Evolutionary conservation across 2,797 vertebrate species (phyloP).

Genomic region (Rhinichthys osculus): DNA sequence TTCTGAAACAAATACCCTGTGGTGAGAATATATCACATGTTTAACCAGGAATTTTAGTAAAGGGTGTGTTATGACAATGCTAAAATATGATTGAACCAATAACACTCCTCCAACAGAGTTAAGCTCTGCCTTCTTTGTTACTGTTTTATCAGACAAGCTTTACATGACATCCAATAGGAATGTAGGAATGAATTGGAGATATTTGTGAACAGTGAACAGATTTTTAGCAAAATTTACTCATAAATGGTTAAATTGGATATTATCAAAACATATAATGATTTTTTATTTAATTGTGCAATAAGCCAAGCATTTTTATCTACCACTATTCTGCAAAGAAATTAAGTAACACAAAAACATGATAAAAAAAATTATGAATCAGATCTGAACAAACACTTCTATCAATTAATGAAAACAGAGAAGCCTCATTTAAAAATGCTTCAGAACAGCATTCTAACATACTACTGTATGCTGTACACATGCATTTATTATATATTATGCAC

Average conservation of each 20-base stretch:
- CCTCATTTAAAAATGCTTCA: neutral
- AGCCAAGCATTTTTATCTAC: neutral
- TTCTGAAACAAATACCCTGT: neutral
- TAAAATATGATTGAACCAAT: slow-evolving; percentile 13
- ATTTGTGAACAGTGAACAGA: neutral
- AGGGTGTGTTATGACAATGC: neutral
- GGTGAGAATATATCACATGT: neutral
- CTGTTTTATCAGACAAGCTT: neutral
- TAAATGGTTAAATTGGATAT: neutral
- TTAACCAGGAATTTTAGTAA: neutral
- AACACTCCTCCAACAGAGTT: neutral
- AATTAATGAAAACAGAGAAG: neutral
- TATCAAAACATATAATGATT: neutral
- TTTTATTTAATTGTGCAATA: neutral
- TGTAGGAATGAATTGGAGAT: neutral
- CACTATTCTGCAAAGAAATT: neutral
- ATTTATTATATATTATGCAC: neutral
- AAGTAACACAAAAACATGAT: neutral
- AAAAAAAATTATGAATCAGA: neutral
- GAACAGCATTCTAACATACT: neutral
- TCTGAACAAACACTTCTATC: neutral
- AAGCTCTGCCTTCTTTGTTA: neutral
- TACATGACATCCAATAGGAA: neutral
- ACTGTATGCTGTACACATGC: neutral
- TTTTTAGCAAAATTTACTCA: neutral